Percentiles rank a stretch among this genome's conserved stretches.
Evolutionary conservation across 2,797 vertebrate species (phyloP).

Genomic region (Melanogrammus aeglefinus): DNA sequence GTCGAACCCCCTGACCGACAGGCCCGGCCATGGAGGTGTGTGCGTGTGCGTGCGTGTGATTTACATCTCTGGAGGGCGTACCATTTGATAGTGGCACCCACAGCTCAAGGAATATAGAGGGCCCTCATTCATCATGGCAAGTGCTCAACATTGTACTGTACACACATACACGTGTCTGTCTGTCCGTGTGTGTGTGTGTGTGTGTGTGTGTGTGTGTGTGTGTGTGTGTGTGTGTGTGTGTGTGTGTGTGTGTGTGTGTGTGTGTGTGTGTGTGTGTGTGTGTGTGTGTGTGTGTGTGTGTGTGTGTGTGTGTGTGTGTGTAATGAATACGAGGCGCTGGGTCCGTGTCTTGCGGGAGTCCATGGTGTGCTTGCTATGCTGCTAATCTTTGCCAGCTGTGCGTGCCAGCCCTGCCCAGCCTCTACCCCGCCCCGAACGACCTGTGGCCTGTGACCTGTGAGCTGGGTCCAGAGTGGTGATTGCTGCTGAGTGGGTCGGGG

Average conservation of each 20-base stretch:
- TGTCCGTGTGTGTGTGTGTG: no score
- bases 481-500: conserved; percentile 27
- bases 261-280: no score
- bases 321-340: background rate
- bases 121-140: background rate
- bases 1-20: conserved; percentile 50
- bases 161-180: no score
- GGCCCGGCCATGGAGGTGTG: conserved; percentile 42
- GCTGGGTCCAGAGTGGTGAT: conserved; percentile 29
- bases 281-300: no score
- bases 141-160: background rate
- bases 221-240: background rate
- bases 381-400: conserved; percentile 76
- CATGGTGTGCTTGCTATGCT: conserved; percentile 35
- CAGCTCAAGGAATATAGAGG: background rate
- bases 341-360: conserved; percentile 4
- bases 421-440: background rate
- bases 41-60: conserved; percentile 23
- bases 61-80: background rate
- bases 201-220: no score
- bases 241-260: background rate
- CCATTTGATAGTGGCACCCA: background rate
- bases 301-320: background rate
- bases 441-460: conserved; percentile 63
- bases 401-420: conserved; percentile 37